Evolutionary conservation across 1,140 invertebrate genomes (phyloP).

Genomic region (Sitodiplosis mosellana): DNA sequence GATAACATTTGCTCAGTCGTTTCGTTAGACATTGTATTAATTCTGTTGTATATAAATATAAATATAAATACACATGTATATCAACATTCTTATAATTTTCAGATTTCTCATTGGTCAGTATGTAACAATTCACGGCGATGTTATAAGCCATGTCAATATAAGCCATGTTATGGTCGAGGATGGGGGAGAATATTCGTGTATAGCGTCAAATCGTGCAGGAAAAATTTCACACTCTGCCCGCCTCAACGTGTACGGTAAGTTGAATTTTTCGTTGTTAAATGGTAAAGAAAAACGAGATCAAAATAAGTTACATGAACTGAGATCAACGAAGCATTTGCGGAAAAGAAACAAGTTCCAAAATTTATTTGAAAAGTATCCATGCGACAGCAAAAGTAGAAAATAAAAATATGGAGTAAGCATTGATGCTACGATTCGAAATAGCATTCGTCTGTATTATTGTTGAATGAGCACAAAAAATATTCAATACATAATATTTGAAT

Average conservation of each 20-base stretch:
- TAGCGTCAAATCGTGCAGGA: conserved; percentile 60
- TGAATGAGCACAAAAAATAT: too few species aligned
- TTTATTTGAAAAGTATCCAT: too few species aligned
- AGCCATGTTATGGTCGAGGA: conserved; percentile 65
- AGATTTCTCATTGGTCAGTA: conserved; percentile 67
- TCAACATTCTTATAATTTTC: conserved; percentile 14
- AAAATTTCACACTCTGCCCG: conserved; percentile 53
- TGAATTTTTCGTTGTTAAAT: neutral
- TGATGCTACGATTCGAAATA: too few species aligned
- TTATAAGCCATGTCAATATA: conserved; percentile 75
- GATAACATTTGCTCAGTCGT: neutral
- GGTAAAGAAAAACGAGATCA: neutral
- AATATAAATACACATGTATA: too few species aligned
- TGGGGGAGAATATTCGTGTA: conserved; percentile 73
- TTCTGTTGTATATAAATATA: neutral
- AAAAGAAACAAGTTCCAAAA: too few species aligned
- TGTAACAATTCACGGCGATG: conserved; percentile 61
- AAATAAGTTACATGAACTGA: neutral
- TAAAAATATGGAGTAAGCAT: too few species aligned
- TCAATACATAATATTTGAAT: too few species aligned
- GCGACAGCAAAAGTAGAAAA: too few species aligned
- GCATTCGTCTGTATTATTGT: too few species aligned
- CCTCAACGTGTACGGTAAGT: conserved; percentile 70
- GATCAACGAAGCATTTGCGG: neutral
- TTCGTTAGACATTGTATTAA: too few species aligned